Percentiles rank a stretch among this genome's conserved stretches.
Conservation (phyloP, 1,140 invertebrate species). For the Scaptomyza pallida region DNA sequence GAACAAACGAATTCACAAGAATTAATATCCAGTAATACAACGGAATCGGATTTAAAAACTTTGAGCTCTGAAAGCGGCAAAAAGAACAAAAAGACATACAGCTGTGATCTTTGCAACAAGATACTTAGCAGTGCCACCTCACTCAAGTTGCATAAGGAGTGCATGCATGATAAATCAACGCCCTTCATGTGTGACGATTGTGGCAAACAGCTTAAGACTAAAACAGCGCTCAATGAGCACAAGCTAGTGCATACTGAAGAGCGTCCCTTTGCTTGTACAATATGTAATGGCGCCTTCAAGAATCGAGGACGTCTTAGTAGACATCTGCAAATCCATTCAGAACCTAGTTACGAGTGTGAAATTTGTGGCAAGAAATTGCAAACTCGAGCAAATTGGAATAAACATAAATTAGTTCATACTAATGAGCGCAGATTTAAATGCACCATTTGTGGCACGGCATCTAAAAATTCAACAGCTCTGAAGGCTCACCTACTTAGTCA, state of each 20-base stretch:
- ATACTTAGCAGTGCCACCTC: slow-evolving; percentile 61
- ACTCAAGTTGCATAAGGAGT: slow-evolving; percentile 75
- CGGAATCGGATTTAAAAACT: neutral
- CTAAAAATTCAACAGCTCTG: slow-evolving; percentile 80
- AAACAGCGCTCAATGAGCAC: slow-evolving; percentile 84
- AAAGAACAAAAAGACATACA: slow-evolving; percentile 43
- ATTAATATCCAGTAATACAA: neutral
- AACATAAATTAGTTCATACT: slow-evolving; percentile 84
- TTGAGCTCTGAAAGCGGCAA: slow-evolving; percentile 4
- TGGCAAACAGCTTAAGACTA: slow-evolving; percentile 84
- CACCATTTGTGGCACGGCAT: slow-evolving; percentile 68
- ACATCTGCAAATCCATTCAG: slow-evolving; percentile 79
- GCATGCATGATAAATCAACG: slow-evolving; percentile 83
- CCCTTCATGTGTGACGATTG: slow-evolving; percentile 84
- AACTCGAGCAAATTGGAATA: slow-evolving; percentile 83
- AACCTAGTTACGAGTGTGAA: slow-evolving; percentile 83
- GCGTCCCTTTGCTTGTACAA: slow-evolving; percentile 47
- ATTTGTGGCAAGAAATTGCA: slow-evolving; percentile 84
- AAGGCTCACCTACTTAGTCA: slow-evolving; percentile 84
- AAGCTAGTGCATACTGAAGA: slow-evolving; percentile 84
- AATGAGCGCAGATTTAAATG: slow-evolving; percentile 83
- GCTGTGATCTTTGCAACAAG: slow-evolving; percentile 74
- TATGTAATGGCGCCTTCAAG: slow-evolving; percentile 53
- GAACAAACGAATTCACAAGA: neutral
- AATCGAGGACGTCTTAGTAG: slow-evolving; percentile 60